A percentile compares a stretch with the other conserved stretches of the same genome.
phyloP scores from a whole-genome alignment of 2,113 vertebrate genomes.

The Heterotilapia buettikoferi region DNA sequence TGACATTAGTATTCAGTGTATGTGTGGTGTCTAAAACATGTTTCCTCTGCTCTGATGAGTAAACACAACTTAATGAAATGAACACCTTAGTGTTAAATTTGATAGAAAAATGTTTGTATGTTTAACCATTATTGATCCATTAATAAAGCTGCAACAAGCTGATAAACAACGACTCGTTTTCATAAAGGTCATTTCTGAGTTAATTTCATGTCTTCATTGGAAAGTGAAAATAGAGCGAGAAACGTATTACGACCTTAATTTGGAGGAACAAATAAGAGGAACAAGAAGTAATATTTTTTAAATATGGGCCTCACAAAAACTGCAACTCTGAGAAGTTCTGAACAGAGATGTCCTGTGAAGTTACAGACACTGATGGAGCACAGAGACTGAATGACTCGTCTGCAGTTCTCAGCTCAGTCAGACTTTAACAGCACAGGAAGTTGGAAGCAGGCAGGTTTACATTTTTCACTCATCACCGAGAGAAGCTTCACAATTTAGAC shows the following conservation, averaged over 20 bases:
- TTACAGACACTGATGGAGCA: background rate
- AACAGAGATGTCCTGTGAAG: background rate
- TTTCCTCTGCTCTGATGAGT: background rate
- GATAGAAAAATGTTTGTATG: background rate
- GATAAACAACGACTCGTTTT: background rate
- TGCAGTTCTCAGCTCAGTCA: background rate
- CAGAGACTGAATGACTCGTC: background rate
- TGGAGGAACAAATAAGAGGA: background rate
- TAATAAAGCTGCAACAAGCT: background rate
- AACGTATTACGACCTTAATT: background rate
- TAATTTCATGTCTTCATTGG: background rate
- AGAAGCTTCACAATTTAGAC: background rate
- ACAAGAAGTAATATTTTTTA: rapidly evolving
- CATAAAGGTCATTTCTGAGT: background rate
- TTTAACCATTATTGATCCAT: background rate
- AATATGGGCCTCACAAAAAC: background rate
- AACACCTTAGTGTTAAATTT: background rate
- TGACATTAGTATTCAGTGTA: background rate
- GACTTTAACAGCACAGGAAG: background rate
- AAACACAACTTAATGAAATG: background rate
- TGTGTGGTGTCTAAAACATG: background rate
- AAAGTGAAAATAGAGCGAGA: background rate
- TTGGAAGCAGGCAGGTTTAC: background rate
- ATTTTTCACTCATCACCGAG: background rate
- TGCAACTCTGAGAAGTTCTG: background rate